Evolutionary conservation across 2,113 vertebrate species (phyloP).

Genomic region (human): GRCh38 chr7:90705501-90706000

Average conservation of each 20-base stretch:
- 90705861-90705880: not conserved
- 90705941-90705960: not conserved
- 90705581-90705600: not conserved
- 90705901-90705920: not conserved
- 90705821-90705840: not conserved
- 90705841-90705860: fast-evolving
- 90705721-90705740: not conserved
- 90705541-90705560: not conserved
- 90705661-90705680: not conserved
- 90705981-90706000: not conserved
- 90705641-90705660: not conserved
- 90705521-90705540: not conserved
- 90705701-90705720: not conserved
- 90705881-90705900: not conserved
- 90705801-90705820: not conserved
- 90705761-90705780: not conserved
- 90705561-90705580: not conserved
- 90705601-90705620: not conserved
- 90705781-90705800: not conserved
- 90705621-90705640: not conserved
- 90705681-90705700: not conserved
- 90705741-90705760: not conserved
- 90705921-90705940: not conserved
- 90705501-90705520: not conserved
- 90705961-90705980: not conserved